These are phyloP conservation scores for Macrotis lagotis DNA, from an alignment of 2,113 vertebrate species.

Conservation along the genomic window DNA sequence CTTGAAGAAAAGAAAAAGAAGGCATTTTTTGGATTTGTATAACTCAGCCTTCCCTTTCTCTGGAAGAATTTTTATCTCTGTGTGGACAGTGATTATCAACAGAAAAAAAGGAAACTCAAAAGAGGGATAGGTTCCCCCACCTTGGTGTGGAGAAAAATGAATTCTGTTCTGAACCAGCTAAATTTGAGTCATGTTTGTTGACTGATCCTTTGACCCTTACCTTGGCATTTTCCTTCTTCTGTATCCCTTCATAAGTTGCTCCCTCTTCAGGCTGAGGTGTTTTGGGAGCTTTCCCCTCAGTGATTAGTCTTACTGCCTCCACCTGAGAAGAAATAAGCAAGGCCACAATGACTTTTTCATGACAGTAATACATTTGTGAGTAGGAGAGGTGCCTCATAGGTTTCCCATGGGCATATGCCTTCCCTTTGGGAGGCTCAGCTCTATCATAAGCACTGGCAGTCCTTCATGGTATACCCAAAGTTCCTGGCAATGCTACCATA, in stretches of 20 bases:
- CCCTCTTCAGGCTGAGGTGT: conserved; percentile 87
- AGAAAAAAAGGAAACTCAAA: background rate
- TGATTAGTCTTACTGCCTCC: conserved; percentile 88
- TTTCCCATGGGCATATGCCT: too few relatives aligned
- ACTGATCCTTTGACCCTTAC: conserved; percentile 72
- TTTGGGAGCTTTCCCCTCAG: conserved; percentile 85
- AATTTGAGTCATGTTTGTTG: background rate
- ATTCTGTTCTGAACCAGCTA: background rate
- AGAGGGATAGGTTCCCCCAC: background rate
- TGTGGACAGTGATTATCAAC: background rate
- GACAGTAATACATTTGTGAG: background rate
- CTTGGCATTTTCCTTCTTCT: conserved; percentile 90
- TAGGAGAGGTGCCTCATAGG: background rate
- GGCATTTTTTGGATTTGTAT: background rate
- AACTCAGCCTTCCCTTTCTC: background rate
- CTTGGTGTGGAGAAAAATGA: background rate
- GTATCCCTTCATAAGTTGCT: conserved; percentile 91
- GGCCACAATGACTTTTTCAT: background rate
- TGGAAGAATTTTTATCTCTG: background rate
- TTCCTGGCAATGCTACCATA: too few relatives aligned
- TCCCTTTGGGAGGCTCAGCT: too few relatives aligned
- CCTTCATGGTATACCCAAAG: too few relatives aligned
- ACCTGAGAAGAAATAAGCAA: conserved; percentile 80
- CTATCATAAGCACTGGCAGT: too few relatives aligned
- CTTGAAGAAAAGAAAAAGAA: background rate